Evolutionary conservation across 53 echinoderm and acorn worm species (phyloP).

Genomic region (Echinometra lucunter): DNA sequence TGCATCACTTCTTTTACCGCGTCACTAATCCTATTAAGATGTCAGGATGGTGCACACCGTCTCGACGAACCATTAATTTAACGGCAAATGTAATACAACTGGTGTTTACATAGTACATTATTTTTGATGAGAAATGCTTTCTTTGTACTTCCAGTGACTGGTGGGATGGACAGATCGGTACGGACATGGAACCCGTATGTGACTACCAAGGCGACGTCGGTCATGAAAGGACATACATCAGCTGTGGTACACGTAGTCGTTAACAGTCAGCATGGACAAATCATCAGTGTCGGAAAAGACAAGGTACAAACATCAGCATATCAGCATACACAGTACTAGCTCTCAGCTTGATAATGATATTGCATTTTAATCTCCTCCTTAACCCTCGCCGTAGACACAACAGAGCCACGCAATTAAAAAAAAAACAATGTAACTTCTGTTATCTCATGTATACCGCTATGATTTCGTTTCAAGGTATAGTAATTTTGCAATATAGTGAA

Average conservation of each 20-base stretch:
- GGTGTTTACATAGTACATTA: background rate
- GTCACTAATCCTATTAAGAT: too few species aligned
- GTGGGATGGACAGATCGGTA: slow-evolving; percentile 96
- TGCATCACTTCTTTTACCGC: too few species aligned
- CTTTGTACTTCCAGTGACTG: slow-evolving; percentile 78
- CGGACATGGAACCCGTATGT: slow-evolving; percentile 97
- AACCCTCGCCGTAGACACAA: too few species aligned
- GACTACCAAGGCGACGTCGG: slow-evolving; percentile 93
- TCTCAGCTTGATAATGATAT: background rate
- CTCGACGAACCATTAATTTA: too few species aligned
- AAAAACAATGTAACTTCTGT: too few species aligned
- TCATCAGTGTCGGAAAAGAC: slow-evolving; percentile 98
- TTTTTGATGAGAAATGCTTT: background rate
- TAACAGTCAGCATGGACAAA: slow-evolving; percentile 89
- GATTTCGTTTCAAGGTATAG: too few species aligned
- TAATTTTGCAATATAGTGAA: too few species aligned
- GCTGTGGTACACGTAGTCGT: slow-evolving; percentile 90
- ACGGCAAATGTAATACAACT: too few species aligned
- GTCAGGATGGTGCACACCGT: too few species aligned
- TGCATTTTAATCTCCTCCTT: background rate
- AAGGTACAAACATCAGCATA: slow-evolving; percentile 81
- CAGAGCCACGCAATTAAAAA: too few species aligned
- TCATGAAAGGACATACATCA: slow-evolving; percentile 98
- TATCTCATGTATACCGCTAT: too few species aligned
- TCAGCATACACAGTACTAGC: background rate